phyloP scores from a whole-genome alignment of 2,888 invertebrate species.

The Tetramorium bicarinatum region DNA sequence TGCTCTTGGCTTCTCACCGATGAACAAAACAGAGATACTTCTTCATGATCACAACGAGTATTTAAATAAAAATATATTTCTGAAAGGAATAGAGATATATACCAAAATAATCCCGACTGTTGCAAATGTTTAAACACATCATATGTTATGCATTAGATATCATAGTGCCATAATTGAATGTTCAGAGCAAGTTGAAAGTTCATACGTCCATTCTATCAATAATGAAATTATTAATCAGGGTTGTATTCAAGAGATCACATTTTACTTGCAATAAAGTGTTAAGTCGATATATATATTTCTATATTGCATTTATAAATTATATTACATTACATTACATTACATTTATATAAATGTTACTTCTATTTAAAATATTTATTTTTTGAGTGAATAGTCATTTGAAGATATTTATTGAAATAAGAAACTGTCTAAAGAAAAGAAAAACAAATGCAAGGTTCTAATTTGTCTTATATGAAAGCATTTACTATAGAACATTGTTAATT shows the following conservation, averaged over 20 bases:
- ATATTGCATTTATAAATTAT: too few species aligned
- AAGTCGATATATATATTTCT: slow-evolving; percentile 42
- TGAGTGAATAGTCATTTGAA: too few species aligned
- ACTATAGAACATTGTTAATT: too few species aligned
- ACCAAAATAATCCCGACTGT: slow-evolving; percentile 90
- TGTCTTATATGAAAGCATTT: too few species aligned
- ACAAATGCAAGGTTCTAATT: too few species aligned
- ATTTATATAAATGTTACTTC: slow-evolving; percentile 10
- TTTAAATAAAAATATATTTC: slow-evolving; percentile 92
- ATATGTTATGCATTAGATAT: background rate
- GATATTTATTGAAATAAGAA: too few species aligned
- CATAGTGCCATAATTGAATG: background rate
- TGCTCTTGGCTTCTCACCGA: slow-evolving; percentile 96
- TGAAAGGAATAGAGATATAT: slow-evolving; percentile 94
- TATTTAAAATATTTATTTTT: background rate
- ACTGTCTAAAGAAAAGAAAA: too few species aligned
- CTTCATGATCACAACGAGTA: slow-evolving; percentile 97
- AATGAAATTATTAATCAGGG: background rate
- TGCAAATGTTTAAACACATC: slow-evolving; percentile 87
- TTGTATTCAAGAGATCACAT: background rate
- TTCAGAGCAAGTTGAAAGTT: background rate
- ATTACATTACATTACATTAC: slow-evolving; percentile 19
- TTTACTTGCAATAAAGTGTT: slow-evolving; percentile 12
- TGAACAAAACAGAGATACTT: slow-evolving; percentile 93
- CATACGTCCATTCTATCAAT: background rate